Base-by-base conservation (phyloP, 2,113 vertebrate species). In the Jacana jacana region DNA sequence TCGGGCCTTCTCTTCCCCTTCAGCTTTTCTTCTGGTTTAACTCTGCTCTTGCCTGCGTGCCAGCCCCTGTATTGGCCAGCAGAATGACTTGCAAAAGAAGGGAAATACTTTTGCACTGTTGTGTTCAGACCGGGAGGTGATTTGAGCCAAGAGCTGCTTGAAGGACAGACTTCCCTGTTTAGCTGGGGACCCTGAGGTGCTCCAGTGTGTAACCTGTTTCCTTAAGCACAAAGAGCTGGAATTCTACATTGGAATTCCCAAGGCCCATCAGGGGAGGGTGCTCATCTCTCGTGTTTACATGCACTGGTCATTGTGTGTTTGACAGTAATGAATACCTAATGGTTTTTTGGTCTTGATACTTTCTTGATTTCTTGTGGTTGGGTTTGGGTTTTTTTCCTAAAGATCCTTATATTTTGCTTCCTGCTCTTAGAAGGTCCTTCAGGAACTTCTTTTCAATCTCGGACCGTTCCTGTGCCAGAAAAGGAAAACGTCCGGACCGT, bases 401-500 rank as follows among this genome's bases (percentile, higher is more conserved):
- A 70, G 25, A 30, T 57, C 5, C 15, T 66, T 37, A 3, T 81
- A 66, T 76, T 96, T 94, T 68, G 42, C 35, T 91, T 90, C 28
- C 35, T 81, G 61, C 91, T 39, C 52, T 71, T 88, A 98, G 98
- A 98, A 91, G 94, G 91, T 68, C 96, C 98, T 73, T 97, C 97
- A 7, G 97, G 95, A 92, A 78, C 64, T 80, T 68, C 97, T 77
- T 91, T 89, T 94, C 91, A 98, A 19, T 48, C 97, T 73, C 81
- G 94, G 66, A 64, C 75, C 39, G 31, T 97, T 90, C 97, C 97
- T 37, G 98, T 97, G 28, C 97, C 98, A 24, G 98, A 99, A 91
- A 99, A 98, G 88, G 99, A 99, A 80, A 99, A 98, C 27, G 97
- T 98, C 35, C 92, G 97, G 18, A 97, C 98, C 1, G 97, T 98